A percentile compares a stretch with the other conserved stretches of the same genome.
Evolutionary conservation across 2,888 invertebrate genomes (phyloP).

Genomic region (Tachystola acroxantha): DNA sequence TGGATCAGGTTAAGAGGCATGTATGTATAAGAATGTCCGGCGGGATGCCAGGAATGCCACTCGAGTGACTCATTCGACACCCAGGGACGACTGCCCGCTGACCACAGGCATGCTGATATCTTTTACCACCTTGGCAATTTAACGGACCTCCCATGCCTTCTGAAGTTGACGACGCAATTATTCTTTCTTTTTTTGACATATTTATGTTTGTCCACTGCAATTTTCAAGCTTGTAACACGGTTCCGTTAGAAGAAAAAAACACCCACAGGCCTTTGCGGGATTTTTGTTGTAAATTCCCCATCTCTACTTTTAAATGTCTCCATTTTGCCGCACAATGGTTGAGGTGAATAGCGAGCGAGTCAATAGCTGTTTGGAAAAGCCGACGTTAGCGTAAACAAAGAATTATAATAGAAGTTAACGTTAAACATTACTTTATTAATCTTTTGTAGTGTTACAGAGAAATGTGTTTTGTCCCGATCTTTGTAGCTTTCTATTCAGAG

Average conservation of each 20-base stretch:
- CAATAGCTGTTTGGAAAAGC: constrained; percentile 12
- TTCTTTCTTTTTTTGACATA: constrained; percentile 1
- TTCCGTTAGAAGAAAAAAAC: constrained; percentile 2
- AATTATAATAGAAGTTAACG: constrained; percentile 12
- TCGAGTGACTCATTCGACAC: constrained; percentile 51
- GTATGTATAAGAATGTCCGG: constrained; percentile 50
- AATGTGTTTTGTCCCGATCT: constrained; percentile 9
- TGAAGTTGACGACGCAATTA: constrained; percentile 15
- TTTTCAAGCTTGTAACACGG: background rate
- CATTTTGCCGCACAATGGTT: constrained; percentile 26
- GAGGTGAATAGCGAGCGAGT: constrained; percentile 11
- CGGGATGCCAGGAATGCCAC: constrained; percentile 51
- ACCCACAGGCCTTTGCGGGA: constrained; percentile 23
- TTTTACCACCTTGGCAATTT: constrained; percentile 39
- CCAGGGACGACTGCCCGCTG: constrained; percentile 27
- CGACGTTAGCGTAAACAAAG: constrained; percentile 25
- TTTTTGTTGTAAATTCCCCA: constrained; percentile 25
- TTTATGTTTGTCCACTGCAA: background rate
- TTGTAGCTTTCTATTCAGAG: background rate
- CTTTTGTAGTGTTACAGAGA: constrained; percentile 12
- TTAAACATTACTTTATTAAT: constrained; percentile 12
- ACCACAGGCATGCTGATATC: constrained; percentile 22
- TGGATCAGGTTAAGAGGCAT: constrained; percentile 37
- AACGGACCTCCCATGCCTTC: constrained; percentile 16
- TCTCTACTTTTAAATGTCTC: constrained; percentile 26